These are phyloP conservation scores for Goniozus legneri DNA, from an alignment of 1,140 invertebrate species.

Conservation along the genomic window DNA sequence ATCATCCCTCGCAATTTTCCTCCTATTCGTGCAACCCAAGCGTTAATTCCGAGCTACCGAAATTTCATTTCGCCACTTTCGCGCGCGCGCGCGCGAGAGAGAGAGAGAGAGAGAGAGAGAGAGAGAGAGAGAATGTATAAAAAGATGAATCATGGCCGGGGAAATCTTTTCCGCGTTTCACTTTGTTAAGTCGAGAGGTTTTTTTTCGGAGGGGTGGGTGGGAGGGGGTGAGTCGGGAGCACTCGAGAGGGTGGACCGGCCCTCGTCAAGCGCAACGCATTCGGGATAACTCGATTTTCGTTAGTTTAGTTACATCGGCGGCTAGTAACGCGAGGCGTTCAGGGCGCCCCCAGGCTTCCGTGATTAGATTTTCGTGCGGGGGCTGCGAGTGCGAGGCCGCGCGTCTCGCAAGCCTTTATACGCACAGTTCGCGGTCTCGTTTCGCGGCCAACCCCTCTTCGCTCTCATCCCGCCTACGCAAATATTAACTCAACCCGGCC, in stretches of 20 bases:
- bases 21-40: no score
- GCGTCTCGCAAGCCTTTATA: not conserved
- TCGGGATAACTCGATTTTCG: not conserved
- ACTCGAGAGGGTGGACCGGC: not conserved
- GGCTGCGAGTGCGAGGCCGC: not conserved
- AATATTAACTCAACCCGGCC: not conserved
- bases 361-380: constrained; percentile 1
- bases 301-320: constrained; percentile 1
- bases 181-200: constrained; percentile 15
- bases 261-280: not conserved
- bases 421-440: not conserved
- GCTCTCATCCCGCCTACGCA: not conserved
- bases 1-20: no score
- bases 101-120: not conserved
- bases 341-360: not conserved
- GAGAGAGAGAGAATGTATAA: no score
- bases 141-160: constrained; percentile 18
- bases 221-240: not conserved
- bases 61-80: constrained; percentile 3
- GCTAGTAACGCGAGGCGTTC: not conserved
- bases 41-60: constrained; percentile 1
- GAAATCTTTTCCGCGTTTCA: constrained; percentile 32
- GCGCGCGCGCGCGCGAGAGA: no score
- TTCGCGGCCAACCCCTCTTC: not conserved
- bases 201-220: constrained; percentile 2